Conservation (phyloP, 2,113 vertebrate genomes). For the Gnathonemus echidnorhynchus region DNA sequence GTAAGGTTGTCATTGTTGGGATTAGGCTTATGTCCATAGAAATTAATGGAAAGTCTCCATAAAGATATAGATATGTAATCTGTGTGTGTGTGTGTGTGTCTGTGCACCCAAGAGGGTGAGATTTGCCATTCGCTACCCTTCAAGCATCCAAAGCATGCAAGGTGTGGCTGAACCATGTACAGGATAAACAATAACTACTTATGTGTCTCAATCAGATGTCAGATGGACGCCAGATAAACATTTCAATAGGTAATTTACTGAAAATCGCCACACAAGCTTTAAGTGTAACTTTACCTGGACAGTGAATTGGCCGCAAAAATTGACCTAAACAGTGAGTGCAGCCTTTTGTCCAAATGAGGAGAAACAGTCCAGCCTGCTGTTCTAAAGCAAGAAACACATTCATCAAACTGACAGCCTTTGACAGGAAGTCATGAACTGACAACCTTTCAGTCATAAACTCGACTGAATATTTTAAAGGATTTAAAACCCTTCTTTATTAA, state of each 20-base stretch:
- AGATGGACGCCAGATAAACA: neutral
- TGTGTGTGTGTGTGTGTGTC: neutral
- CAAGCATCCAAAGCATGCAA: neutral
- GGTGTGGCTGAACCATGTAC: neutral
- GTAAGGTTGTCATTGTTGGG: neutral
- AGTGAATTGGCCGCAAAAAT: neutral
- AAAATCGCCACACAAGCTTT: neutral
- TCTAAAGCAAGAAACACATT: neutral
- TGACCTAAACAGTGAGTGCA: neutral
- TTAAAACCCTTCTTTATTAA: neutral
- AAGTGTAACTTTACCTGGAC: neutral
- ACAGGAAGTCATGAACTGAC: neutral
- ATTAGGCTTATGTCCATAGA: neutral
- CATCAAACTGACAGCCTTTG: neutral
- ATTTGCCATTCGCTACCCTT: neutral
- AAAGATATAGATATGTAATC: neutral
- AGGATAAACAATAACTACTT: neutral
- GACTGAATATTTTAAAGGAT: neutral
- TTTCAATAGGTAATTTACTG: neutral
- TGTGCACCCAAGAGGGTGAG: neutral
- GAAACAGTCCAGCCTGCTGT: neutral
- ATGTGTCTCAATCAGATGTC: neutral
- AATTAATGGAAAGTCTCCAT: neutral
- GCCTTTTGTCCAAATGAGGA: neutral
- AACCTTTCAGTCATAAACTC: neutral